phyloP scores from a whole-genome alignment of 1,140 invertebrate genomes.

The Battus philenor region DNA sequence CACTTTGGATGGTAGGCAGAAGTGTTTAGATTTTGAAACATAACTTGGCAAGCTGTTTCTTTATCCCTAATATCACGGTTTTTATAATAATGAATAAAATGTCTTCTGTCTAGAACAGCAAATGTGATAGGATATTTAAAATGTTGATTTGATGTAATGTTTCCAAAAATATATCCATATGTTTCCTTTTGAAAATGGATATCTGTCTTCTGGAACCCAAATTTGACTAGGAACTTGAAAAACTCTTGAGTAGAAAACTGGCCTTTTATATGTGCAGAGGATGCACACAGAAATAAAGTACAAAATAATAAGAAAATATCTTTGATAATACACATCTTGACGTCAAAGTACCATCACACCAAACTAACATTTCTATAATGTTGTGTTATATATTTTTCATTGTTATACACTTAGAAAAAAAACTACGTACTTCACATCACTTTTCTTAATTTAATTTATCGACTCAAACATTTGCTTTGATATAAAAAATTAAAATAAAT shows the following conservation, averaged over 20 bases:
- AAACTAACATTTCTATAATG: slow-evolving; percentile 27
- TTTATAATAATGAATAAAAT: slow-evolving; percentile 93
- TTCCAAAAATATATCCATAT: slow-evolving; percentile 96
- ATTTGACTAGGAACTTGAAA: slow-evolving; percentile 95
- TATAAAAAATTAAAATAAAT: too few species aligned
- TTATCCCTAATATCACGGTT: slow-evolving; percentile 81
- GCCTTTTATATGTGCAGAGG: slow-evolving; percentile 53
- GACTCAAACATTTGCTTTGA: too few species aligned
- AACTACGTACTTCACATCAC: too few species aligned
- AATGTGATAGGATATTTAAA: slow-evolving; percentile 85
- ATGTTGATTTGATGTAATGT: slow-evolving; percentile 85
- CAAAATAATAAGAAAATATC: slow-evolving; percentile 39
- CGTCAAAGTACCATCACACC: slow-evolving; percentile 19
- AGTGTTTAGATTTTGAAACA: slow-evolving; percentile 90
- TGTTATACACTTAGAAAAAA: too few species aligned
- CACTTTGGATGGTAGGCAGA: slow-evolving; percentile 91
- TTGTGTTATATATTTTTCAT: slow-evolving; percentile 1
- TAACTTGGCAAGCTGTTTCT: slow-evolving; percentile 83
- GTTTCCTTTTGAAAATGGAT: slow-evolving; percentile 86
- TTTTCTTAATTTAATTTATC: too few species aligned
- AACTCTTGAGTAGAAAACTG: slow-evolving; percentile 77
- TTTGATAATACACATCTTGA: slow-evolving; percentile 50
- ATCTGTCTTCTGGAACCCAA: slow-evolving; percentile 98
- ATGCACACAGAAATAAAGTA: slow-evolving; percentile 34
- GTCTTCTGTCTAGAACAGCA: slow-evolving; percentile 89